Conservation (phyloP, 2,888 invertebrate species). For the Molorchus minor region DNA sequence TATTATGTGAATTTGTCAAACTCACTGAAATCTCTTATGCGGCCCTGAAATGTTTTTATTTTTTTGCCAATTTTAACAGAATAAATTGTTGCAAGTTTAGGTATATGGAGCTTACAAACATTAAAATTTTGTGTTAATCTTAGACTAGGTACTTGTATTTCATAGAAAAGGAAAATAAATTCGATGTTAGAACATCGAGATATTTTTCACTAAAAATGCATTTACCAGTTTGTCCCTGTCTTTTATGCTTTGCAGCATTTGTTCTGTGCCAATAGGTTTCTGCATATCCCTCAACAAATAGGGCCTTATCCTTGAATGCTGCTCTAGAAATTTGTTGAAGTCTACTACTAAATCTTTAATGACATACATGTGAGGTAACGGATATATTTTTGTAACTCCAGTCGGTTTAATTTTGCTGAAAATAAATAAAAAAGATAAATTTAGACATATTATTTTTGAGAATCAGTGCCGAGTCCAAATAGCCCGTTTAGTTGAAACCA, state of each 20-base stretch:
- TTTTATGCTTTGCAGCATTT: conserved; percentile 72
- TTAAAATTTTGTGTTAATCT: too few species aligned
- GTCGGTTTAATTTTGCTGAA: conserved; percentile 42
- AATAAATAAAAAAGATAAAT: conserved; percentile 8
- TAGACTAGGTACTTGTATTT: too few species aligned
- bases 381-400: conserved; percentile 65
- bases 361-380: conserved; percentile 84
- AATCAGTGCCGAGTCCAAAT: neutral
- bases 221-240: conserved; percentile 69
- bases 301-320: conserved; percentile 76
- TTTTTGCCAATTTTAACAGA: too few species aligned
- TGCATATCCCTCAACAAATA: conserved; percentile 74
- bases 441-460: neutral
- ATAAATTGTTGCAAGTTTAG: too few species aligned
- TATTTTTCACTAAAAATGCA: neutral
- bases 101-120: too few species aligned
- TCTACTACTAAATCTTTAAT: conserved; percentile 77
- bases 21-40: too few species aligned
- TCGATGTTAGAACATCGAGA: neutral
- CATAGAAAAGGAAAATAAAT: neutral
- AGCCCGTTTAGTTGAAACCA: neutral
- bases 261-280: conserved; percentile 66
- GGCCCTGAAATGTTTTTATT: too few species aligned
- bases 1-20: too few species aligned
- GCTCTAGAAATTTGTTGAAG: conserved; percentile 64